Evolutionary conservation across 2,113 vertebrate species (phyloP).

Genomic region (Lethenteron camtschaticum): DNA sequence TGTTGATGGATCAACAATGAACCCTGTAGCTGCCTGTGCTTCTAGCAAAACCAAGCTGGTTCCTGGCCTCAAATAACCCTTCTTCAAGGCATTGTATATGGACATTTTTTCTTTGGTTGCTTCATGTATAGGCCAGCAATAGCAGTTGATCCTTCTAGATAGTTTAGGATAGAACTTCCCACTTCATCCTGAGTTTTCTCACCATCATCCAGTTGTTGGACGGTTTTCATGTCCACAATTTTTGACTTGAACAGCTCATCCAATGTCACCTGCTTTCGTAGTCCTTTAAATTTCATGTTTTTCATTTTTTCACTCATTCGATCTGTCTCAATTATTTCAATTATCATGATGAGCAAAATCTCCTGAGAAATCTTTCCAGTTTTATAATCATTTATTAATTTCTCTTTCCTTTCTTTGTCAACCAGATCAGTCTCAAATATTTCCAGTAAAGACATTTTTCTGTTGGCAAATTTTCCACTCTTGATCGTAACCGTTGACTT

Average conservation of each 20-base stretch:
- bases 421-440: slow-evolving; percentile 26
- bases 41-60: slow-evolving; percentile 18
- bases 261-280: slow-evolving; percentile 19
- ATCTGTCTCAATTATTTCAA: slow-evolving; percentile 20
- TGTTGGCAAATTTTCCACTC: neutral
- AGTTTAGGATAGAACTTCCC: neutral
- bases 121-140: slow-evolving; percentile 2
- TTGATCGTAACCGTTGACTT: neutral
- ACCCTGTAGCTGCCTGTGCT: slow-evolving; percentile 49
- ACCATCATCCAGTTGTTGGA: slow-evolving; percentile 29
- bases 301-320: slow-evolving; percentile 21
- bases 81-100: slow-evolving; percentile 25
- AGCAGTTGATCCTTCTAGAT: neutral
- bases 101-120: slow-evolving; percentile 1
- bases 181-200: neutral
- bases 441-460: slow-evolving; percentile 23
- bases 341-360: slow-evolving; percentile 22
- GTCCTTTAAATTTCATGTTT: neutral
- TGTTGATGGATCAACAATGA: slow-evolving; percentile 37
- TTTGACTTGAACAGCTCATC: slow-evolving; percentile 33
- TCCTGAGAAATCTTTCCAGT: slow-evolving; percentile 17
- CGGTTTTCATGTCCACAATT: slow-evolving; percentile 34
- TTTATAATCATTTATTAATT: slow-evolving; percentile 27
- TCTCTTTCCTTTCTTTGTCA: slow-evolving; percentile 23
- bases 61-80: slow-evolving; percentile 21